Evolutionary conservation across 1,140 invertebrate species (phyloP), one percentile per base, ranked within the genome.

Genomic region (Ips typographus): DNA sequence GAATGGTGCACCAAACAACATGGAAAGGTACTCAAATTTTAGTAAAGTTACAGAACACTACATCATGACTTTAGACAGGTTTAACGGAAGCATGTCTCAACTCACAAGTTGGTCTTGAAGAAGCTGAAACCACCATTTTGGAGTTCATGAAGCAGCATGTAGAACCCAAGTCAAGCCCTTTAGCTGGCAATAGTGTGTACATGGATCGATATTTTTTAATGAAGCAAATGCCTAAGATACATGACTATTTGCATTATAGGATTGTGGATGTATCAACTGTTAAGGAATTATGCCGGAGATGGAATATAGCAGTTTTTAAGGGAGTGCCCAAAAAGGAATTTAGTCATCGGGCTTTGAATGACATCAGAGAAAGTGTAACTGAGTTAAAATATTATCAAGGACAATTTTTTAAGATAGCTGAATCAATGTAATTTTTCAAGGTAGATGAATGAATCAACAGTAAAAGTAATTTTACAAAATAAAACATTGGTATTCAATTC

Each of bases 241-340:
- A 91, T 76, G 76, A 89, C 6, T 92, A 95, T 81, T 83, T 98
- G 64, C 94, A 98, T 81, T 98, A 98, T 82, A 86, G 96, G 76
- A 90, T 95, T 38, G 89, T 98, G 60, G 96, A 99, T 87, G 95
- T 98, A 2, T 94, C 91, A 42, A 87, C 91, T 2, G 82, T 98
- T 1, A 98, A 97, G 81, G 95, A 98, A 83, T 76, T 98, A 72
- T 86, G 82, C 40, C 85, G 86, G 58, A 80, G 93, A 38, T 96
- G 94, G 94, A 89, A 89, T 80, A 84, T 84, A 2, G 78, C 83
- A 43, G 77, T 89, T 37, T 87, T 82, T 76, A 76, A 82, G 62
- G 74, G 76, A 7, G 80, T 82, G 42, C 91, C 92, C 1, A 75
- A 79, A 47, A 97, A 97, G 77, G 77, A 76, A 39, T 80, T 84